A percentile compares a stretch with the other conserved stretches of the same genome.
phyloP scores from a whole-genome alignment of 2,113 vertebrate genomes.

The Tetrao urogallus region DNA sequence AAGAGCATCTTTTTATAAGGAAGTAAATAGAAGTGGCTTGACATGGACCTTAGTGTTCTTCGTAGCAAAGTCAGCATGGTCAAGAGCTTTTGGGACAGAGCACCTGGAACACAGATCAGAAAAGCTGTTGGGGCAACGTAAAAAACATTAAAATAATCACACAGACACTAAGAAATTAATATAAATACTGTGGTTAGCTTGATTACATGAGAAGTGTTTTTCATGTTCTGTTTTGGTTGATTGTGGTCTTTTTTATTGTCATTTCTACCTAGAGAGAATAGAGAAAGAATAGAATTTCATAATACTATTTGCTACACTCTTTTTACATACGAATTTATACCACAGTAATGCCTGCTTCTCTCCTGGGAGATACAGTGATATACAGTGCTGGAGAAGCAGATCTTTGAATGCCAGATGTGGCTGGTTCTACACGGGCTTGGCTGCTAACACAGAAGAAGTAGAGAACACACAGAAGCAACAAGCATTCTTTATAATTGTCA shows the following conservation, averaged over 20 bases:
- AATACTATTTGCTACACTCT: neutral
- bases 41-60: slow-evolving; percentile 71
- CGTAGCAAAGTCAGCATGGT: slow-evolving; percentile 75
- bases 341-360: neutral
- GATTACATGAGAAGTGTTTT: neutral
- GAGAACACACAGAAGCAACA: neutral
- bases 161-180: neutral
- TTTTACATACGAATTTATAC: neutral
- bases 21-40: slow-evolving; percentile 71
- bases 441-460: neutral
- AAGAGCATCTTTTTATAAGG: slow-evolving; percentile 82
- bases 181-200: neutral
- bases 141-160: neutral
- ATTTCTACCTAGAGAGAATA: neutral
- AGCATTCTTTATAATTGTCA: neutral
- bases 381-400: neutral
- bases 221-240: neutral
- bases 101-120: slow-evolving; percentile 73
- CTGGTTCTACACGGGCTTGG: neutral
- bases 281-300: neutral
- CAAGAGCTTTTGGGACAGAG: slow-evolving; percentile 73
- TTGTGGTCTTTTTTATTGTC: neutral
- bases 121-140: neutral
- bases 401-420: neutral
- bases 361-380: neutral